Evolutionary conservation across 2,888 invertebrate species (phyloP).

Genomic region (Drosophila algonquin): DNA sequence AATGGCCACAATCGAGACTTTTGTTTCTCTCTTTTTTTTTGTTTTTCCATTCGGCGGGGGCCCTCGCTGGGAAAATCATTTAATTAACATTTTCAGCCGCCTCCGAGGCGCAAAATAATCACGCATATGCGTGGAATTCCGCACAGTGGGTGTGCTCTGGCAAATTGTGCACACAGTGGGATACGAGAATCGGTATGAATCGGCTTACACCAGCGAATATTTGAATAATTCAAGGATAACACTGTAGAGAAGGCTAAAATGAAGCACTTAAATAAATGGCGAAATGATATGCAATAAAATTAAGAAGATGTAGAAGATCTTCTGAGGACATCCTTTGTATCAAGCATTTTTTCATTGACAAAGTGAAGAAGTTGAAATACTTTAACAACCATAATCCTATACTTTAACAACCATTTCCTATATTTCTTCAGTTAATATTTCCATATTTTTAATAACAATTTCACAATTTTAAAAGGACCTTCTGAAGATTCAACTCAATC

Average conservation of each 20-base stretch:
- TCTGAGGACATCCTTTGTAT: too few relatives aligned
- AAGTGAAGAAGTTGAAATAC: too few relatives aligned
- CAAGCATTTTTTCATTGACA: too few relatives aligned
- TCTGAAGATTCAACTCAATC: background rate
- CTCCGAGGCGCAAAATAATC: slow-evolving; percentile 77
- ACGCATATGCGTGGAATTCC: slow-evolving; percentile 66
- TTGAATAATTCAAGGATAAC: background rate
- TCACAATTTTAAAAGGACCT: too few relatives aligned
- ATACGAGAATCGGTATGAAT: too few relatives aligned
- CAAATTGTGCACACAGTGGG: background rate
- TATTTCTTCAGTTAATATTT: too few relatives aligned
- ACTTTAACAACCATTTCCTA: too few relatives aligned
- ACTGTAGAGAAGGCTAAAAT: background rate
- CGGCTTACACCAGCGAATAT: too few relatives aligned
- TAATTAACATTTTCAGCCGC: slow-evolving; percentile 72
- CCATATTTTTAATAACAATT: background rate
- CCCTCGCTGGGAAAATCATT: slow-evolving; percentile 73
- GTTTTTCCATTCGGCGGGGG: slow-evolving; percentile 28
- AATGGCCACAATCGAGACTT: slow-evolving; percentile 57
- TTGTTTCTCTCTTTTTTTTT: slow-evolving; percentile 41
- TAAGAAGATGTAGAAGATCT: too few relatives aligned
- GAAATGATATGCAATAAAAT: too few relatives aligned
- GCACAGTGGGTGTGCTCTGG: slow-evolving; percentile 14
- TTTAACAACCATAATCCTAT: too few relatives aligned
- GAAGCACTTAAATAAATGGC: background rate